phyloP scores from a whole-genome alignment of 2,113 vertebrate genomes.

The Bombycilla garrulus region DNA sequence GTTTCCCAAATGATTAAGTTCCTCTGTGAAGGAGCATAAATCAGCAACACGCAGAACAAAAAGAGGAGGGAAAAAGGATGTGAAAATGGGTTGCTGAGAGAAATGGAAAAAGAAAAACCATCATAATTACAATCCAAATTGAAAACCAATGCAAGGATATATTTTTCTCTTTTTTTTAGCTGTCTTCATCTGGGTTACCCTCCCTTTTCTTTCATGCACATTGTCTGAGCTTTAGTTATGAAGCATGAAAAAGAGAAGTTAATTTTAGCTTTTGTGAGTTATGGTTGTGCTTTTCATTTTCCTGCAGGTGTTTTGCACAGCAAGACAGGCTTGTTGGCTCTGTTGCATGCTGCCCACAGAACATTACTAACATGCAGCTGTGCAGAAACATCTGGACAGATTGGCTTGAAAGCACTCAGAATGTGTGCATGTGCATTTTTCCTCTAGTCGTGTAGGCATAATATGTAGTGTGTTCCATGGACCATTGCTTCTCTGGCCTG shows the following conservation, averaged over 20 bases:
- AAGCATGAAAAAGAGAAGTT: background rate
- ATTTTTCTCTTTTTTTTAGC: background rate
- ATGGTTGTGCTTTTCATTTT: background rate
- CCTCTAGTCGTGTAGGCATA: background rate
- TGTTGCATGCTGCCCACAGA: background rate
- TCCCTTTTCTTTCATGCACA: background rate
- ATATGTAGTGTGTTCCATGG: background rate
- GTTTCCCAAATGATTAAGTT: background rate
- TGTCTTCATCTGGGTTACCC: background rate
- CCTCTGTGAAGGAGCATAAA: background rate
- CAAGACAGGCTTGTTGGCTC: background rate
- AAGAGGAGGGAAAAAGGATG: background rate
- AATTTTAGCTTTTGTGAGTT: constrained; percentile 32
- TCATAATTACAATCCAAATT: background rate
- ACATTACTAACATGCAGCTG: background rate
- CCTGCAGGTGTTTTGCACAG: constrained; percentile 46
- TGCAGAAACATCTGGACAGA: constrained; percentile 19
- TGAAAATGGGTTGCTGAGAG: background rate
- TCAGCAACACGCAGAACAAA: background rate
- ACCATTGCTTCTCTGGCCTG: background rate
- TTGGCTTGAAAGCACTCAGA: background rate
- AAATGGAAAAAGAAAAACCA: background rate
- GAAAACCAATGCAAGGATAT: background rate
- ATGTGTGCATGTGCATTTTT: background rate
- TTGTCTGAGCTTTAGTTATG: background rate